Conservation (phyloP, 1,140 invertebrate genomes). For the Heterodera carotae region DNA sequence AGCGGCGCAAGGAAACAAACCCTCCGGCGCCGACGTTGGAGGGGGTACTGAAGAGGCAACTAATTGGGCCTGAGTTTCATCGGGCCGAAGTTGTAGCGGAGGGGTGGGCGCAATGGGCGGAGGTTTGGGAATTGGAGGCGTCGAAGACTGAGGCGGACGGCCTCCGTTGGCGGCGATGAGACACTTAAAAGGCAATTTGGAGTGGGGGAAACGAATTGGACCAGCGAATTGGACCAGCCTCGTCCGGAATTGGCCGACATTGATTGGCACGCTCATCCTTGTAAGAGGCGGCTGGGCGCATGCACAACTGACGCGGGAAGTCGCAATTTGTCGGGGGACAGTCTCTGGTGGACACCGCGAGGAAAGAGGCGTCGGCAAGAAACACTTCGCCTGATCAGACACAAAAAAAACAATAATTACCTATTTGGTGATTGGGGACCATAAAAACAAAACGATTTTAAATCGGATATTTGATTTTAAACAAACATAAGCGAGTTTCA, state of each 20-base stretch:
- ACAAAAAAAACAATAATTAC: no score
- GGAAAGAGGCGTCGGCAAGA: constrained; percentile 47
- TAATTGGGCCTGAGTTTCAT: background rate
- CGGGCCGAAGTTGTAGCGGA: background rate
- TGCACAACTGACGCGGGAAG: constrained; percentile 63
- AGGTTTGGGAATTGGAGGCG: background rate
- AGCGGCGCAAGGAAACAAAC: background rate
- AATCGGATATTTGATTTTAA: no score
- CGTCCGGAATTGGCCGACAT: constrained; percentile 51
- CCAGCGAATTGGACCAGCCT: no score
- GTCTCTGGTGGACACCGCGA: constrained; percentile 55
- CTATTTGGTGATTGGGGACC: no score
- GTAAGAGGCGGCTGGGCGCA: constrained; percentile 45
- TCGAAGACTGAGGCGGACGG: background rate
- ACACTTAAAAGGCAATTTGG: constrained; percentile 43
- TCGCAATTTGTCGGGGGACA: constrained; percentile 58
- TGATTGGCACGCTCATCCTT: constrained; percentile 56
- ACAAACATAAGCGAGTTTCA: no score
- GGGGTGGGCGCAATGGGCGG: background rate
- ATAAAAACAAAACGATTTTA: no score
- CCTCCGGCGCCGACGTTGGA: background rate
- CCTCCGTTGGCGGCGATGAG: constrained; percentile 64
- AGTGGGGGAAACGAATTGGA: background rate
- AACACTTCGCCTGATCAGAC: constrained; percentile 56
- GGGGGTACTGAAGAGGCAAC: background rate